phyloP scores from a whole-genome alignment of 1,140 invertebrate species.

The Pollicipes pollicipes region DNA sequence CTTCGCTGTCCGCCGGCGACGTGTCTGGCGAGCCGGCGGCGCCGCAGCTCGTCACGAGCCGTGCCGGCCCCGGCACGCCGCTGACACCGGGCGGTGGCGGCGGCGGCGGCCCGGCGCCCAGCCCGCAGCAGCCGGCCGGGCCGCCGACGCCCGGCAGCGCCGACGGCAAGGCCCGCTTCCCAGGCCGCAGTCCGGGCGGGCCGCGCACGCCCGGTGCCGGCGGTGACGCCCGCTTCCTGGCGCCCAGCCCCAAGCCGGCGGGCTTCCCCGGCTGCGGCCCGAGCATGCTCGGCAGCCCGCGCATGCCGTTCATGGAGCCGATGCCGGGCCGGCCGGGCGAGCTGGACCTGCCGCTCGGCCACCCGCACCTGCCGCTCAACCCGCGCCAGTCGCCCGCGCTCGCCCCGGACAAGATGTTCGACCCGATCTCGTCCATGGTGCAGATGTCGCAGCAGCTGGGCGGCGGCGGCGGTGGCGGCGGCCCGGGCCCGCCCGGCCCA shows the following conservation, averaged over 20 bases:
- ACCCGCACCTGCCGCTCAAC: slow-evolving; percentile 5
- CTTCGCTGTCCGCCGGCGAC: slow-evolving; percentile 1
- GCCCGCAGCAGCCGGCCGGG: slow-evolving; percentile 5
- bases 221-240: not conserved
- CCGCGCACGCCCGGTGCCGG: not conserved
- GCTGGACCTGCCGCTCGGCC: not conserved
- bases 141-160: too few relatives aligned
- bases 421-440: slow-evolving; percentile 79
- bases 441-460: slow-evolving; percentile 85
- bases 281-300: not conserved
- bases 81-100: slow-evolving; percentile 26
- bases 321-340: not conserved
- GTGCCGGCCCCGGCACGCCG: slow-evolving; percentile 26
- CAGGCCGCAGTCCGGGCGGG: not conserved
- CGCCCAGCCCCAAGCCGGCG: not conserved
- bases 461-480: slow-evolving; percentile 13
- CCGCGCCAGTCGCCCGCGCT: slow-evolving; percentile 11
- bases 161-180: not conserved
- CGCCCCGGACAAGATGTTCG: slow-evolving; percentile 36
- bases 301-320: not conserved
- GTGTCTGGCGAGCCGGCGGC: not conserved
- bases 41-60: slow-evolving; percentile 27
- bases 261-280: too few relatives aligned
- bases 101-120: slow-evolving; percentile 8
- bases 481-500: slow-evolving; percentile 16